A percentile compares a stretch with the other conserved stretches of the same genome.
These are phyloP conservation scores for Sycophila sp. DNA, from an alignment of 1,140 invertebrate genomes.

Conservation along the genomic window DNA sequence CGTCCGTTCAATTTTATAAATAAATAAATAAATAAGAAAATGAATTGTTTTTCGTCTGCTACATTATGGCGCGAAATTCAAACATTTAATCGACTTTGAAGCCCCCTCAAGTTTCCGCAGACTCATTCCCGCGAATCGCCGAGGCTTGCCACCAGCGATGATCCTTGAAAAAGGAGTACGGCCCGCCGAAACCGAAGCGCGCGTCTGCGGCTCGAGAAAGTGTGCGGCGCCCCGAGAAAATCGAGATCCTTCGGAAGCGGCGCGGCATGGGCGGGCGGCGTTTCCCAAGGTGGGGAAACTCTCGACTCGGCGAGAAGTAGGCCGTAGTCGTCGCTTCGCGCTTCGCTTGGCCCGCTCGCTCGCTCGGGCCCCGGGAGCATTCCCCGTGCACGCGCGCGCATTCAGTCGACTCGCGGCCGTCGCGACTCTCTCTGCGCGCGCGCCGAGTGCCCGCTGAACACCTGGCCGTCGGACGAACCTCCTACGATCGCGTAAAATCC, in stretches of 20 bases:
- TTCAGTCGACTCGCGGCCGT: background rate
- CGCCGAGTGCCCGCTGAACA: background rate
- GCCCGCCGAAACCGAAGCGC: too few species aligned
- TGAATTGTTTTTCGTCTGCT: too few species aligned
- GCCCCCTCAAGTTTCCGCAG: background rate
- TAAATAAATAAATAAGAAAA: too few species aligned
- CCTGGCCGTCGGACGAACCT: too few species aligned
- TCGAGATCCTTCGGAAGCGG: conserved; percentile 25
- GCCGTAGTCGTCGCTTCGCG: conserved; percentile 20
- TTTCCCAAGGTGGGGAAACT: conserved; percentile 37
- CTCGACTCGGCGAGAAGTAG: conserved; percentile 27
- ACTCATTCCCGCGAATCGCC: background rate
- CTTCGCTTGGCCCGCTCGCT: too few species aligned
- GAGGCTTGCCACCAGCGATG: background rate
- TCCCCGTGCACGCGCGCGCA: background rate
- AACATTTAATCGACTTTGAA: too few species aligned
- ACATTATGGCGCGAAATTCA: too few species aligned
- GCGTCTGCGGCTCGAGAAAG: background rate
- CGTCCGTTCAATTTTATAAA: too few species aligned
- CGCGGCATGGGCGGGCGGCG: background rate
- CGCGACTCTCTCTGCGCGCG: background rate
- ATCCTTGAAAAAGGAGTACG: background rate
- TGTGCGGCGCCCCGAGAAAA: conserved; percentile 13
- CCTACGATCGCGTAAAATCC: too few species aligned
- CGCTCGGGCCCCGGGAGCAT: background rate